Conservation (phyloP, 2,113 vertebrate genomes). For the Glaucomys volans region DNA sequence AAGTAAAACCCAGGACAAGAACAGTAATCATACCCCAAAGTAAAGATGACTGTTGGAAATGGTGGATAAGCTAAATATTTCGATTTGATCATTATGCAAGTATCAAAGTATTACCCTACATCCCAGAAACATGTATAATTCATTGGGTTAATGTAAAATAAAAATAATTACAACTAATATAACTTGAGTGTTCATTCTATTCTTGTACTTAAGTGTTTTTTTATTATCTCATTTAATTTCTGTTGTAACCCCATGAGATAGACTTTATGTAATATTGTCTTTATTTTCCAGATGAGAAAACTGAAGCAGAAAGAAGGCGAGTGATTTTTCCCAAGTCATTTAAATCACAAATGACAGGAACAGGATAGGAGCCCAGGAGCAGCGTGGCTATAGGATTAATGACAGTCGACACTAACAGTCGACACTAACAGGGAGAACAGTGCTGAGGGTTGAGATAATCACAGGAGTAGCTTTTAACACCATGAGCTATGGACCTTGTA, state of each 20-base stretch:
- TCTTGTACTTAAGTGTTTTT: neutral
- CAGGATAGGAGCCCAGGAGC: neutral
- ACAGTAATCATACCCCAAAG: neutral
- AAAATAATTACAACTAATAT: neutral
- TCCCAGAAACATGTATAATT: neutral
- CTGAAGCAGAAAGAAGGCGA: neutral
- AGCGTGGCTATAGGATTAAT: neutral
- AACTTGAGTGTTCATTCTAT: neutral
- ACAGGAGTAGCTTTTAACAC: neutral
- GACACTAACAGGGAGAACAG: too few species aligned
- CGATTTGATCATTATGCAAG: neutral
- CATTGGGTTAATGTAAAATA: neutral
- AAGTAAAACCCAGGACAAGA: neutral
- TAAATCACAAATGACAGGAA: neutral
- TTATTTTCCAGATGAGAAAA: neutral
- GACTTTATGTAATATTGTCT: neutral
- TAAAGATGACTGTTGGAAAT: neutral
- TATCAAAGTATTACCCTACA: neutral
- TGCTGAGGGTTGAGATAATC: fast-evolving
- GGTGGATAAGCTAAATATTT: neutral
- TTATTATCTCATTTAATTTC: neutral
- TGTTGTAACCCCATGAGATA: neutral
- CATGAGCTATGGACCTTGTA: neutral
- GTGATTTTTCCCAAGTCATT: neutral
- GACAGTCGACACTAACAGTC: too few species aligned